Percentiles rank a stretch among this genome's conserved stretches.
Conservation (phyloP, 1,140 invertebrate species). For the Vollenhovia emeryi region DNA sequence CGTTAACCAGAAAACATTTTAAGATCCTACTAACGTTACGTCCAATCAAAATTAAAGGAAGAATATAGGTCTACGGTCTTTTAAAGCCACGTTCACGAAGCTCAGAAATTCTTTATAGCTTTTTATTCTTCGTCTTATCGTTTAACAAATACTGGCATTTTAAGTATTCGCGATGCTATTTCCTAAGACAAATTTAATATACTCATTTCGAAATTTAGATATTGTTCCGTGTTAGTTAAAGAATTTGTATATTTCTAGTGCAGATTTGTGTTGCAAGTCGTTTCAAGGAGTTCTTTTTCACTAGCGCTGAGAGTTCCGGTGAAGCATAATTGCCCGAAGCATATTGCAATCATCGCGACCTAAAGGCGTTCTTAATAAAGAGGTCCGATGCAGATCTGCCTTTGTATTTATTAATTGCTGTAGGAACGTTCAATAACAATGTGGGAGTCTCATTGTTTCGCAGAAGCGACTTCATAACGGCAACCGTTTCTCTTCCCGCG, state of each 20-base stretch:
- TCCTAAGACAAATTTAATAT: neutral
- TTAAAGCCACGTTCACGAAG: neutral
- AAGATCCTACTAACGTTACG: neutral
- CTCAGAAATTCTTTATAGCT: neutral
- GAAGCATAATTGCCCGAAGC: constrained; percentile 14
- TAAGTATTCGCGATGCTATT: neutral
- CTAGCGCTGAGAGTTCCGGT: neutral
- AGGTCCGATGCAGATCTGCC: neutral
- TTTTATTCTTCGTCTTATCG: neutral
- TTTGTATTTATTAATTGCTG: constrained; percentile 18
- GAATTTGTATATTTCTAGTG: neutral
- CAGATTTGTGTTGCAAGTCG: neutral
- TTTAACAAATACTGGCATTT: neutral
- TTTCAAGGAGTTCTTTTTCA: neutral
- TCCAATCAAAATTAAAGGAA: neutral
- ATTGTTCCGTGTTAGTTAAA: neutral
- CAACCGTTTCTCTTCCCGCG: constrained; percentile 19
- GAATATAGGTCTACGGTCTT: neutral
- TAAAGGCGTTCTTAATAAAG: constrained; percentile 15
- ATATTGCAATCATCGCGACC: constrained; percentile 2
- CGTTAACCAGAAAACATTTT: neutral
- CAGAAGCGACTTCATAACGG: constrained; percentile 8
- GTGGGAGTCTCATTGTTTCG: constrained; percentile 8
- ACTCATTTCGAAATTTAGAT: neutral
- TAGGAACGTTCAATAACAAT: constrained; percentile 20